A percentile compares a stretch with the other conserved stretches of the same genome.
These are phyloP conservation scores for Xenopus tropicalis DNA, from an alignment of 2,113 vertebrate genomes.

Conservation along the genomic window UCB_Xtro_10.0 CM004452.2:2919001-2919500, in stretches of 20 bases:
- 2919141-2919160: slow-evolving; percentile 48
- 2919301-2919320: slow-evolving; percentile 53
- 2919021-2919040: slow-evolving; percentile 74
- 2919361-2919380: neutral
- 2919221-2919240: slow-evolving; percentile 14
- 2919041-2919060: slow-evolving; percentile 70
- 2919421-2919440: no score
- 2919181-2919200: neutral
- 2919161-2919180: neutral
- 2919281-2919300: slow-evolving; percentile 65
- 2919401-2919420: no score
- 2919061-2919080: slow-evolving; percentile 67
- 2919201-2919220: neutral
- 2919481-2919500: no score
- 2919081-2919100: slow-evolving; percentile 73
- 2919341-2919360: slow-evolving; percentile 6
- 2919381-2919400: no score
- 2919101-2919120: slow-evolving; percentile 69
- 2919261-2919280: slow-evolving; percentile 74
- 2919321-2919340: neutral
- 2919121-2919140: slow-evolving; percentile 70
- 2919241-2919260: slow-evolving; percentile 78
- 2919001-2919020: slow-evolving; percentile 67
- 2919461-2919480: no score
- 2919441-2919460: no score